Evolutionary conservation across 2,113 vertebrate species (phyloP), one percentile per base, ranked within the genome.

Genomic region (Mola mola): DNA sequence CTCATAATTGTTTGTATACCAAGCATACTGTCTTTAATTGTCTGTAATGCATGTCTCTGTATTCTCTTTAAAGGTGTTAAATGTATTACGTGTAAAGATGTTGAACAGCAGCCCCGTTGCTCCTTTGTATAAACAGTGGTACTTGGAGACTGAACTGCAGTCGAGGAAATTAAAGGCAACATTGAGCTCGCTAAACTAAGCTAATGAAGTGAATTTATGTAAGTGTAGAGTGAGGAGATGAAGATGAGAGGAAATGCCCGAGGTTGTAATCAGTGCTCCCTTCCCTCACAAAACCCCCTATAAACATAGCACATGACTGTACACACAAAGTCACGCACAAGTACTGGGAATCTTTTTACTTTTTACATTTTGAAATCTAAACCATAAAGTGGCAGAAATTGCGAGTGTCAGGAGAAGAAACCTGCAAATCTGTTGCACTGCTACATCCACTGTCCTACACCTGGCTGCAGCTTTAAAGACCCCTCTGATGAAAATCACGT

Each of bases 191-290:
- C 34, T 31, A 7, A 49, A 36, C 24, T 2, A 16, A 57, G 43
- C 42, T 60, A 72, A 60, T 60, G 37, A 68, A 68, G 57, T 42
- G 22, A 60, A 31, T 63, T 58, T 41, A 25, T 9, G 10, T 11
- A 24, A 63, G 65, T 1, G 40, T 8, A 33, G 43, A 8, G 63
- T 16, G 40, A 58, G 22, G 38, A 46, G 41, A 25, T 25, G 50
- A 58, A 24, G 46, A 47, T 25, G 49, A 69, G 64, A 80, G 72
- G 78, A 73, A 77, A 65, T 34, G 68, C 68, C 68, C 10, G 43
- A 64, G 63, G 63, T 72, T 37, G 36, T 9, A 36, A 47, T n/a
- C 36, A 58, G n/a, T 40, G 40, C 53, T 61, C 24, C 40, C 52
- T 63, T 62, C 59, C 46, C 8, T 41, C 38, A 49, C 19, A 29